A percentile compares a stretch with the other conserved stretches of the same genome.
These are phyloP conservation scores for Butorides virescens DNA, from an alignment of 2,113 vertebrate species.

Conservation along the genomic window DNA sequence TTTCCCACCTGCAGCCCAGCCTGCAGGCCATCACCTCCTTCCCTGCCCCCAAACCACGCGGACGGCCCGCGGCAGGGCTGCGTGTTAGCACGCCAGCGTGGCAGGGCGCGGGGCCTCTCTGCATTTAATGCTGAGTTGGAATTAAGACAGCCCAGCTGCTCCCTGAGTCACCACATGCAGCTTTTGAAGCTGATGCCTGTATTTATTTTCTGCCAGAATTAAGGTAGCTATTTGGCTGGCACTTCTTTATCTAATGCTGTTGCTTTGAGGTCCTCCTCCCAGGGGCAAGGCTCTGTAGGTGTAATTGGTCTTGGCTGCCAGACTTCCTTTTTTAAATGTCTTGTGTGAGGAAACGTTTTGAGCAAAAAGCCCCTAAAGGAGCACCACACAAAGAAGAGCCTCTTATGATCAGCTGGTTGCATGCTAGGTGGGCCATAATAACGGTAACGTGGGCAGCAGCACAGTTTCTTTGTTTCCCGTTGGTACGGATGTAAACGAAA, in stretches of 20 bases:
- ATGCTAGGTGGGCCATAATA: too few species aligned
- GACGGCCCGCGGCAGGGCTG: not conserved
- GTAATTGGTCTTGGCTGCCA: not conserved
- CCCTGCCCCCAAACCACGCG: not conserved
- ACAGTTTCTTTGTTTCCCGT: not conserved
- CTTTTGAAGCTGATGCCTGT: not conserved
- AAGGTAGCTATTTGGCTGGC: not conserved
- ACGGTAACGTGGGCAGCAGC: not conserved
- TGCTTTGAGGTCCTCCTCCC: not conserved
- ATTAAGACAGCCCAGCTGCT: not conserved
- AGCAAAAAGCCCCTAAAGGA: not conserved
- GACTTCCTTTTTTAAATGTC: not conserved
- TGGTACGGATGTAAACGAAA: not conserved
- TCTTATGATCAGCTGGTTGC: not conserved
- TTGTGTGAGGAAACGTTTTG: not conserved
- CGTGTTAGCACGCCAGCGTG: not conserved
- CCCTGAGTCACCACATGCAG: not conserved
- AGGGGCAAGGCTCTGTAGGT: not conserved
- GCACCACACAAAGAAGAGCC: not conserved
- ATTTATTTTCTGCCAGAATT: not conserved
- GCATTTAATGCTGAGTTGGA: not conserved
- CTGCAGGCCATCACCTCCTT: fast-evolving
- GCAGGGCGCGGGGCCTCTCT: not conserved
- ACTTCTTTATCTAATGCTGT: not conserved
- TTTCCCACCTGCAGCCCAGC: not conserved